phyloP scores from a whole-genome alignment of 2,797 vertebrate species.

The Micrastur ruficollis region DNA sequence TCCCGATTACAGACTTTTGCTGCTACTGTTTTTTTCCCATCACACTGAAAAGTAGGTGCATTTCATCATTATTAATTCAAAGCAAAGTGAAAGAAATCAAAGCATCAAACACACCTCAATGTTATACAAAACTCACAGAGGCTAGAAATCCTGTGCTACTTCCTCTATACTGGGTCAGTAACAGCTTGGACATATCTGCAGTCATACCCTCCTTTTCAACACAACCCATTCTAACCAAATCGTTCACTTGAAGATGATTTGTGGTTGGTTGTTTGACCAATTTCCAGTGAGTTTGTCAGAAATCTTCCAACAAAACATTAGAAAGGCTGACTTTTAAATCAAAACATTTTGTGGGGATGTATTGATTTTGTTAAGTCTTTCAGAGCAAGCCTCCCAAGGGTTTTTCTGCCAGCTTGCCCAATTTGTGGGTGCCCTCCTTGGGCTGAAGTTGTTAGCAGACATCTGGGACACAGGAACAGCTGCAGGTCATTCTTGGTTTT shows the following conservation, averaged over 20 bases:
- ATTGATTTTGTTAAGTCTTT: neutral
- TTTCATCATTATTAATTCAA: neutral
- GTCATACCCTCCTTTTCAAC: neutral
- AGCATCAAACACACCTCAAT: neutral
- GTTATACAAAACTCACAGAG: neutral
- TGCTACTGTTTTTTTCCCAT: neutral
- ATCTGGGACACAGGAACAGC: neutral
- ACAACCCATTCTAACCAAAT: neutral
- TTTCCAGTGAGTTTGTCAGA: neutral
- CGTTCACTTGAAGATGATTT: neutral
- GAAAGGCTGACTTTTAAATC: neutral
- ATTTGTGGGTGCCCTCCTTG: neutral
- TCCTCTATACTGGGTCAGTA: neutral
- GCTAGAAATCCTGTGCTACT: neutral
- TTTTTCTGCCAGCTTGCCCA: neutral
- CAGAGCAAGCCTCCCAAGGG: neutral
- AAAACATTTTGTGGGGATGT: neutral
- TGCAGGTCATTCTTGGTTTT: neutral
- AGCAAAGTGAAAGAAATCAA: neutral
- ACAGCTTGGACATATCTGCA: neutral
- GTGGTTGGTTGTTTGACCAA: neutral
- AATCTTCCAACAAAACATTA: neutral
- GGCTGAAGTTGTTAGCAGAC: neutral
- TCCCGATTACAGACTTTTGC: neutral
- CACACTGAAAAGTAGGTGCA: neutral